Evolutionary conservation across 2,113 vertebrate species (phyloP).

Genomic region (Antigone vipio): DNA sequence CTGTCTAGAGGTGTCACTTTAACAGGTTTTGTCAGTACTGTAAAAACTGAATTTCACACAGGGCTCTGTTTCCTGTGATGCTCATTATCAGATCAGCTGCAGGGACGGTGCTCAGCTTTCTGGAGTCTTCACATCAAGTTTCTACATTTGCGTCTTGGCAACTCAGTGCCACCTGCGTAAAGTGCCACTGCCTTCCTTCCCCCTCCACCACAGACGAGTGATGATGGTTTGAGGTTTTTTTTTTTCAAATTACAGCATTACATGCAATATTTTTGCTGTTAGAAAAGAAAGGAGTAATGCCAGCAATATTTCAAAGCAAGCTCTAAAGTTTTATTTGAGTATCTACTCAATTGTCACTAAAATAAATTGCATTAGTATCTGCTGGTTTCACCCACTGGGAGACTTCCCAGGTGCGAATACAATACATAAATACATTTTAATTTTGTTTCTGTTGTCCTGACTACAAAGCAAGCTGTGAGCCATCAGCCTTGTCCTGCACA

Average conservation of each 20-base stretch:
- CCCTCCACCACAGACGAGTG: not conserved
- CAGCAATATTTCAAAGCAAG: not conserved
- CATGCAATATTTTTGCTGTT: not conserved
- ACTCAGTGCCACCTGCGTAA: not conserved
- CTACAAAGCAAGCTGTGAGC: not conserved
- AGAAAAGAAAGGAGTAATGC: not conserved
- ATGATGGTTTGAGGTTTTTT: not conserved
- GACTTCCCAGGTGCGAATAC: not conserved
- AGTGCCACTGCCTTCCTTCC: not conserved
- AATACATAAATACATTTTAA: not conserved
- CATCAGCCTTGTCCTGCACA: not conserved
- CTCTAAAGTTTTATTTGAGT: not conserved
- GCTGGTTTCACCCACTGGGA: not conserved
- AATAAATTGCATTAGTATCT: not conserved
- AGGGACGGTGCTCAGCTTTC: rapidly evolving
- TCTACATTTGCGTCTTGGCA: not conserved
- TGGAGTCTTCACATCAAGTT: not conserved
- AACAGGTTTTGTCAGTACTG: not conserved
- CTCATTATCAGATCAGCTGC: rapidly evolving
- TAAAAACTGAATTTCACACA: not conserved
- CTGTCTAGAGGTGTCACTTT: not conserved
- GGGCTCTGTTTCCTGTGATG: not conserved
- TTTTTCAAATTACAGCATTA: not conserved
- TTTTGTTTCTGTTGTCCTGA: not conserved
- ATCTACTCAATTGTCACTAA: not conserved